Percentiles rank a stretch among this genome's conserved stretches.
phyloP scores from a whole-genome alignment of 1,140 invertebrate species.

The Anagrus nilaparvatae region DNA sequence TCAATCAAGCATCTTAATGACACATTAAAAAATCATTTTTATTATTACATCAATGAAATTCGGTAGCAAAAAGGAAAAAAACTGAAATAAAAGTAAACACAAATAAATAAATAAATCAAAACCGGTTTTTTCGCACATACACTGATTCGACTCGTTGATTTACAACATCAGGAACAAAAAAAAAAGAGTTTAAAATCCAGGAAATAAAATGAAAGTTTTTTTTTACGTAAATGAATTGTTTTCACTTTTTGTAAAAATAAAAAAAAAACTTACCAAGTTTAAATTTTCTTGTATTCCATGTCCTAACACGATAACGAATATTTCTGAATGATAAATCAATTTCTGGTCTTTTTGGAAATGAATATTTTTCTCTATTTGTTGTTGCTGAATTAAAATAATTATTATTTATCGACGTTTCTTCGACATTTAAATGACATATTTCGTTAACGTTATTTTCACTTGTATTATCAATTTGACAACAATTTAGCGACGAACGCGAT shows the following conservation, averaged over 20 bases:
- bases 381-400: conserved; percentile 32
- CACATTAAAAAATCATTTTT: too few relatives aligned
- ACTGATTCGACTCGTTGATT: too few relatives aligned
- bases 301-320: conserved; percentile 28
- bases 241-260: conserved; percentile 5
- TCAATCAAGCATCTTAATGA: too few relatives aligned
- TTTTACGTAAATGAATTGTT: not conserved
- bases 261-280: conserved; percentile 24
- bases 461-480: conserved; percentile 27
- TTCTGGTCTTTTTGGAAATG: conserved; percentile 37
- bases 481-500: conserved; percentile 25
- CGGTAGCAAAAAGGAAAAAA: too few relatives aligned
- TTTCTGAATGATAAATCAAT: conserved; percentile 32
- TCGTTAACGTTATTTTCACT: conserved; percentile 29
- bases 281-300: conserved; percentile 31
- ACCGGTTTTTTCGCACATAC: too few relatives aligned
- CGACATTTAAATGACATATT: conserved; percentile 16
- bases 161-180: too few relatives aligned
- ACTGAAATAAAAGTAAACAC: too few relatives aligned
- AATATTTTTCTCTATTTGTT: conserved; percentile 36
- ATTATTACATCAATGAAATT: too few relatives aligned
- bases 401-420: conserved; percentile 18
- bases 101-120: too few relatives aligned
- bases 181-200: not conserved
- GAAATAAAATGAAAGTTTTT: conserved; percentile 3